Percentiles rank a stretch among this genome's conserved stretches.
phyloP scores from a whole-genome alignment of 2,113 vertebrate genomes.

The Pangasianodon gigas region DNA sequence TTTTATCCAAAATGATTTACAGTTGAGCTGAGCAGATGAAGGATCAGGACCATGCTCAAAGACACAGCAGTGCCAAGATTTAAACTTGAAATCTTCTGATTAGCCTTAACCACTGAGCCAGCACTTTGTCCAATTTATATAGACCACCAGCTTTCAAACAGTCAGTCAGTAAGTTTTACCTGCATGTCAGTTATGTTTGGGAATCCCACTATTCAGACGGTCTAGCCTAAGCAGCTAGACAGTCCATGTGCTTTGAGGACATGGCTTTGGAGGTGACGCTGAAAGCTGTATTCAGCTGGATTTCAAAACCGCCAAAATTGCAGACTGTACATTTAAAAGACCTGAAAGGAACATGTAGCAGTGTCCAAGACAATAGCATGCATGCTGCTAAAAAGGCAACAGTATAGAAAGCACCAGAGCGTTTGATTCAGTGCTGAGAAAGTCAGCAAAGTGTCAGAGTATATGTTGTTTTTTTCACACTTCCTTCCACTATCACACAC shows the following conservation, averaged over 20 bases:
- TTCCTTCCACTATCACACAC: constrained; percentile 6
- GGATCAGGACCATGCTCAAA: not conserved
- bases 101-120: not conserved
- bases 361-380: not conserved
- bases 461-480: not conserved
- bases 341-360: not conserved
- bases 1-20: not conserved
- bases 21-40: not conserved
- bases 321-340: not conserved
- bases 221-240: not conserved
- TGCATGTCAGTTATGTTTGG: not conserved
- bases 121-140: not conserved
- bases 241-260: not conserved
- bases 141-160: not conserved
- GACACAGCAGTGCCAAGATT: not conserved
- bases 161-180: not conserved
- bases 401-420: not conserved
- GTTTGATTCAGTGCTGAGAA: not conserved
- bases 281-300: not conserved
- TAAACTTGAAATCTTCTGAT: not conserved
- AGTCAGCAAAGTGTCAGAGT: not conserved
- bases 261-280: not conserved
- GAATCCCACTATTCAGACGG: not conserved
- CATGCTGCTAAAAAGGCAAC: not conserved
- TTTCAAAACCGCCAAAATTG: not conserved